Percentiles rank a stretch among this genome's conserved stretches.
Conservation (phyloP, 2,888 invertebrate genomes). For the Strigamia transsilvanica region DNA sequence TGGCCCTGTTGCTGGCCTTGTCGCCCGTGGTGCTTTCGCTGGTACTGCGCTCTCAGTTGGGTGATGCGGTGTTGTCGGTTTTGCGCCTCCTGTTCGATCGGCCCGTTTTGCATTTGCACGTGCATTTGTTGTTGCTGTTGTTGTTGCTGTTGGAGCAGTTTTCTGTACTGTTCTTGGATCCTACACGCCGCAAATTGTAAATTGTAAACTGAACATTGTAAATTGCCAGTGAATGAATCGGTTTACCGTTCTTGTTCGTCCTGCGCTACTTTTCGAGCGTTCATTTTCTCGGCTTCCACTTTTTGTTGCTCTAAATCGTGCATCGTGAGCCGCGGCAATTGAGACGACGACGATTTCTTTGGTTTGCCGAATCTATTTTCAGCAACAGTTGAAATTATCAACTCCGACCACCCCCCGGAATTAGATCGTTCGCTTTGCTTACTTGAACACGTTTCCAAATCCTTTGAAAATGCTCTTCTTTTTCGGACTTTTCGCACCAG, state of each 20-base stretch:
- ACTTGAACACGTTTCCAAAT: slow-evolving; percentile 80
- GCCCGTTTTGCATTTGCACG: slow-evolving; percentile 61
- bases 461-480: slow-evolving; percentile 78
- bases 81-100: slow-evolving; percentile 56
- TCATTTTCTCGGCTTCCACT: slow-evolving; percentile 55
- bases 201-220: neutral
- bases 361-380: slow-evolving; percentile 60
- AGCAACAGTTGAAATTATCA: neutral
- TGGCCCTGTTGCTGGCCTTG: slow-evolving; percentile 70
- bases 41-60: slow-evolving; percentile 68
- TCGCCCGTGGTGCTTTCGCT: slow-evolving; percentile 69
- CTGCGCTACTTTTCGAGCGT: slow-evolving; percentile 58
- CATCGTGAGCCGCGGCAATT: slow-evolving; percentile 55
- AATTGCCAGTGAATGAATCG: neutral
- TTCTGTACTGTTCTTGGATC: slow-evolving; percentile 66
- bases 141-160: slow-evolving; percentile 61
- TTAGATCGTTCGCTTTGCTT: slow-evolving; percentile 56
- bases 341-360: slow-evolving; percentile 59
- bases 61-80: slow-evolving; percentile 66
- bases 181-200: slow-evolving; percentile 58
- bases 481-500: slow-evolving; percentile 58
- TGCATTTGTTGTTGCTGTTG: slow-evolving; percentile 61
- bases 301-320: slow-evolving; percentile 55
- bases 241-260: slow-evolving; percentile 60
- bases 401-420: too few species aligned